Conservation (phyloP, 2,797 vertebrate genomes). For the Hozukius guyotensis region DNA sequence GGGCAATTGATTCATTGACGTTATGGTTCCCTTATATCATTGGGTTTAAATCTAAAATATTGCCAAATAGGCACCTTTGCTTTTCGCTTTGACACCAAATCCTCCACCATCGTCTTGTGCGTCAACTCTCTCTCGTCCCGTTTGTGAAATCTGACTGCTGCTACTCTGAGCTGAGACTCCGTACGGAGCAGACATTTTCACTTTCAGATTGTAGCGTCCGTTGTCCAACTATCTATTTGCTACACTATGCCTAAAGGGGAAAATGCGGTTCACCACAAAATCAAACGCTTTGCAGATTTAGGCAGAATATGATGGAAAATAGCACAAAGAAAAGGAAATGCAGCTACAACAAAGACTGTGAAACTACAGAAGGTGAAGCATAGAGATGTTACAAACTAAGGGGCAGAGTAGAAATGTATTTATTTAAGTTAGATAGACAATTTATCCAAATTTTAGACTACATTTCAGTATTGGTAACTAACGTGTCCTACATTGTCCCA, state of each 20-base stretch:
- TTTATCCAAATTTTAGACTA: background rate
- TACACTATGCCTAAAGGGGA: background rate
- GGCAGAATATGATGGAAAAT: background rate
- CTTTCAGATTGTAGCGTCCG: too few species aligned
- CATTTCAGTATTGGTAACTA: background rate
- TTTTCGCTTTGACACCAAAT: too few species aligned
- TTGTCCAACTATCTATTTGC: too few species aligned
- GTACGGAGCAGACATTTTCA: too few species aligned
- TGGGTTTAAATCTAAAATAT: too few species aligned
- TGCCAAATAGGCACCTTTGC: too few species aligned
- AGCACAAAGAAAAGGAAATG: background rate
- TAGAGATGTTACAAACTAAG: background rate
- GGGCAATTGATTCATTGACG: too few species aligned
- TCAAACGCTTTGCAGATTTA: background rate
- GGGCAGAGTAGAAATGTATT: background rate
- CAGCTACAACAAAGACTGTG: background rate
- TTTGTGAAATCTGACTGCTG: too few species aligned
- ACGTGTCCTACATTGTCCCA: background rate
- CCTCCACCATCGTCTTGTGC: too few species aligned
- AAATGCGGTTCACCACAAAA: background rate
- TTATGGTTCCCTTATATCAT: too few species aligned
- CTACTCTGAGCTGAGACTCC: too few species aligned
- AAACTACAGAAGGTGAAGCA: background rate
- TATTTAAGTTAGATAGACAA: background rate
- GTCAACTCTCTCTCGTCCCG: too few species aligned